Evolutionary conservation across 30 jellyfish, hydroid and myxozoan species (phyloP).

Genomic region (Cassiopea andromeda): DNA sequence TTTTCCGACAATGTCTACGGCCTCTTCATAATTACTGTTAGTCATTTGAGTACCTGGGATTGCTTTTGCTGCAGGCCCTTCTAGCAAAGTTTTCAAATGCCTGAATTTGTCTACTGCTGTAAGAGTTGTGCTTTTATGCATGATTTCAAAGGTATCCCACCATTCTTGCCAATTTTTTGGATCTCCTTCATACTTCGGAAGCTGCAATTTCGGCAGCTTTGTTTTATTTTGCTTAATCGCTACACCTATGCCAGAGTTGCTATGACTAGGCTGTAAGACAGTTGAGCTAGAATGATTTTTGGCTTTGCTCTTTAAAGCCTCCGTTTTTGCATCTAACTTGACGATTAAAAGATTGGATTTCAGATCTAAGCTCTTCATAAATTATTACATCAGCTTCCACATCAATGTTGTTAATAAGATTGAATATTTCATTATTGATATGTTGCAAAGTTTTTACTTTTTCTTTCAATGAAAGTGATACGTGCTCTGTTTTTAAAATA

Average conservation of each 20-base stretch:
- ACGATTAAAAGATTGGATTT: conserved; percentile 41
- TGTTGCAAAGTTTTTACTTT: conserved; percentile 3
- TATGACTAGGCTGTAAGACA: neutral
- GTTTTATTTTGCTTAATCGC: conserved; percentile 13
- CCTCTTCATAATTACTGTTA: conserved; percentile 21
- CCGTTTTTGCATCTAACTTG: conserved; percentile 18
- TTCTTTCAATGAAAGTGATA: conserved; percentile 1
- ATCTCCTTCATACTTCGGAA: conserved; percentile 41
- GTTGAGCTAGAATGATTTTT: neutral
- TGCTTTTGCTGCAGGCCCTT: conserved; percentile 53
- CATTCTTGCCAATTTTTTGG: conserved; percentile 46
- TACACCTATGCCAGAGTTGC: neutral
- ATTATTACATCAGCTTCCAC: conserved; percentile 33
- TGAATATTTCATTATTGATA: conserved; percentile 43
- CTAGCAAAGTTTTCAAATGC: conserved; percentile 18
- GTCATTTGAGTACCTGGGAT: conserved; percentile 30
- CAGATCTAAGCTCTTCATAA: conserved; percentile 43
- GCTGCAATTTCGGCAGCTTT: conserved; percentile 20
- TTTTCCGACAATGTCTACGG: conserved; percentile 26
- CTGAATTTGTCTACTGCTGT: conserved; percentile 29
- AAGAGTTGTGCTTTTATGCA: conserved; percentile 6
- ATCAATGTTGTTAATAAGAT: conserved; percentile 13
- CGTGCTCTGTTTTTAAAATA: neutral
- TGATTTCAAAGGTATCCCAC: conserved; percentile 42
- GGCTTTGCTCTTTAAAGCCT: conserved; percentile 5